Base-by-base conservation (phyloP, 2,113 vertebrate genomes). In the Oryzias curvinotus region DNA sequence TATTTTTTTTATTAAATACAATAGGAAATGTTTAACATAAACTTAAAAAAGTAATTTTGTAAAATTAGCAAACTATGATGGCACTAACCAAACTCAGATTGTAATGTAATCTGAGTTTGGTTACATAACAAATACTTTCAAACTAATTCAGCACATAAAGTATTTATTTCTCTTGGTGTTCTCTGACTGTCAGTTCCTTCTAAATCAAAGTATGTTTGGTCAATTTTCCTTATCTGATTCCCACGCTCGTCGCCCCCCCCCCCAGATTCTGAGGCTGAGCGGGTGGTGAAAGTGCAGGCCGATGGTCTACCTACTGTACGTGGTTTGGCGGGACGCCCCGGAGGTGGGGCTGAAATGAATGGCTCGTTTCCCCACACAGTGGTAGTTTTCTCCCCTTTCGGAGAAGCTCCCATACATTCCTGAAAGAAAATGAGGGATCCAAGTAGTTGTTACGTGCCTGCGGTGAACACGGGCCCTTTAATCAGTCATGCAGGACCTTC, bases 351-450 rank as follows among this genome's bases (percentile, higher is more conserved):
- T 43, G 47, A 63, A 74, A 75, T 77, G 62, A 77, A 52, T 53
- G 57, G 68, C 61, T 36, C 44, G 62, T 68, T 71, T 73, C 51
- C 58, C n/a, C 80, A 69, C 83, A 85, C 74, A 82, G 59, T 80
- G 69, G 67, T 82, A 79, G 49, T 84, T 85, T 79, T 83, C 78
- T 84, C 73, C 58, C 77, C 71, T 79, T 59, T 62, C 73, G 4
- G 17, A 61, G 74, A 57, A 44, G 74, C 81, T 87, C 77, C 85
- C 86, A 81, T 62, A 65, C 81, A 88, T 88, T 90, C 85, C 83
- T 87, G 60, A 46, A 62, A 57, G 54, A 45, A 23, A 8, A 15
- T 68, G 75, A n/a, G 65, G 66, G 53, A 75, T 45, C 66, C 54
- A 78, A 83, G 82, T 73, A 75, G 84, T 78, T 59, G 81, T 80